Conservation (phyloP, 2,888 invertebrate genomes). For the Drosophila emarginata region DNA sequence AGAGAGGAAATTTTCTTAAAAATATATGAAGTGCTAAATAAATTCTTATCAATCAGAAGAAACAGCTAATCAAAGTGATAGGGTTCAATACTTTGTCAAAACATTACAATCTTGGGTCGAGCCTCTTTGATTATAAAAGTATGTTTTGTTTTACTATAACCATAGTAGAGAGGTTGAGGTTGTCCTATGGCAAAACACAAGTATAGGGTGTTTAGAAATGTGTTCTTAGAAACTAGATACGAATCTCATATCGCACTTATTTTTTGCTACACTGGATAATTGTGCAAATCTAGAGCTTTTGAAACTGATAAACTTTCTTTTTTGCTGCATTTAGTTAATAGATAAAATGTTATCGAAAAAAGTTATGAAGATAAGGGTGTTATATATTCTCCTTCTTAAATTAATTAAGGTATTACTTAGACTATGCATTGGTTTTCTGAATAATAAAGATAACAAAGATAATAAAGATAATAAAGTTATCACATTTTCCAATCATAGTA, state of each 20-base stretch:
- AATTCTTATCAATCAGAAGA: neutral
- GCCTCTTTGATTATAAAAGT: slow-evolving; percentile 27
- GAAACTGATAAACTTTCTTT: neutral
- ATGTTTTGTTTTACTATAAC: neutral
- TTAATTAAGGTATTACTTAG: neutral
- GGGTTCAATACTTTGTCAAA: slow-evolving; percentile 2
- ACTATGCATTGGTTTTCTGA: no score
- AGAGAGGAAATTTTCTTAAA: neutral
- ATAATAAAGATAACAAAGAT: no score
- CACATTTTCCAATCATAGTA: no score
- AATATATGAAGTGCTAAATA: neutral
- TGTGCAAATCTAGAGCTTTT: neutral
- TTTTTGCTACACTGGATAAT: neutral
- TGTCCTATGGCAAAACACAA: neutral
- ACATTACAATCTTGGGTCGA: slow-evolving; percentile 14
- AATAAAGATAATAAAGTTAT: no score
- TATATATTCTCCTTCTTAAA: neutral
- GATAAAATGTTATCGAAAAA: slow-evolving; percentile 5
- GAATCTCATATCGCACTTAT: neutral
- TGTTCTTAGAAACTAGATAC: neutral
- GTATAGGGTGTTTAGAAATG: neutral
- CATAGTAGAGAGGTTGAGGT: neutral
- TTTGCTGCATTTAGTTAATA: neutral
- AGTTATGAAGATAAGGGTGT: neutral
- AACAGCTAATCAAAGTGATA: slow-evolving; percentile 18